These are phyloP conservation scores for Brotula barbata DNA, from an alignment of 2,797 vertebrate genomes.

Conservation along the genomic window DNA sequence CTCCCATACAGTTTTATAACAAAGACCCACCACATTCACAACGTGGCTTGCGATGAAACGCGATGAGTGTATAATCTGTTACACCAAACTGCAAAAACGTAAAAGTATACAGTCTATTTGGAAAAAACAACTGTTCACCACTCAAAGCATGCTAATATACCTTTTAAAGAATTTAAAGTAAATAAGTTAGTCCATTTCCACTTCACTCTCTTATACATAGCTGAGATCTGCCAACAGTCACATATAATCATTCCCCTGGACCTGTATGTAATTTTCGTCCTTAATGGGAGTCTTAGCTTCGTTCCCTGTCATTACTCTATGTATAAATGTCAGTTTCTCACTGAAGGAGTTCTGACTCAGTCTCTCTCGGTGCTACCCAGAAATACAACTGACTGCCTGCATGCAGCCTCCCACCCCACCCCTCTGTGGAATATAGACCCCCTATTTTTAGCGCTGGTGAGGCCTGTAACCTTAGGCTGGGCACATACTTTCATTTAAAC, in stretches of 20 bases:
- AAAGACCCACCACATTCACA: too few relatives aligned
- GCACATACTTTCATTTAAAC: constrained; percentile 71
- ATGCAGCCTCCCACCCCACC: constrained; percentile 75
- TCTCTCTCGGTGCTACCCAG: constrained; percentile 67
- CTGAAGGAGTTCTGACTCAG: constrained; percentile 67
- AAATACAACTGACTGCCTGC: constrained; percentile 76
- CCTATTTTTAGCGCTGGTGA: constrained; percentile 82
- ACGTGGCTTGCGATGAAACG: too few relatives aligned
- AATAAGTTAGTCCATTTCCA: constrained; percentile 48
- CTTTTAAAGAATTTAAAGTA: constrained; percentile 56
- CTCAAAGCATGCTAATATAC: constrained; percentile 25
- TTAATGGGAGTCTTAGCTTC: constrained; percentile 64
- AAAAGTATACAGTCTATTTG: background rate
- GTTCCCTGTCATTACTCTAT: constrained; percentile 75
- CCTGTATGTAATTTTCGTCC: constrained; percentile 70
- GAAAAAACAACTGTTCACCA: background rate
- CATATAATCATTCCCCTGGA: constrained; percentile 67
- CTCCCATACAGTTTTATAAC: too few relatives aligned
- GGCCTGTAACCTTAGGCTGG: constrained; percentile 70
- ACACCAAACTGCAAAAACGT: background rate
- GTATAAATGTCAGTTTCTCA: constrained; percentile 72
- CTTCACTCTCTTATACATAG: constrained; percentile 41
- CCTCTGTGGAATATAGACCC: constrained; percentile 80
- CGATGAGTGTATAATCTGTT: background rate
- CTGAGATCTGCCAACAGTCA: constrained; percentile 53